Base-by-base conservation (phyloP, 2,797 vertebrate genomes). In the Macrochelys suwanniensis region DNA sequence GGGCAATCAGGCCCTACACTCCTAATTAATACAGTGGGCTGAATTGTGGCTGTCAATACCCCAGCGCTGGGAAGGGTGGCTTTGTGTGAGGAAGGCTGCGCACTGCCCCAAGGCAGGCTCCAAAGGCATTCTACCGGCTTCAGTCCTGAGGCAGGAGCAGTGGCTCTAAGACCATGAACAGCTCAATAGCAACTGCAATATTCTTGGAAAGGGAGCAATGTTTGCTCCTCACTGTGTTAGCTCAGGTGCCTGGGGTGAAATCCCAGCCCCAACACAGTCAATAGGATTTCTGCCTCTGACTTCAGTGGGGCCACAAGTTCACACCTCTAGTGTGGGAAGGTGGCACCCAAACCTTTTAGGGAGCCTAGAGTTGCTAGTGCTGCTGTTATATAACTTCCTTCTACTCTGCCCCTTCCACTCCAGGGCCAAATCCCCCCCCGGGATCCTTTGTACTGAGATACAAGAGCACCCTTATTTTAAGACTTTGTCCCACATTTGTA, bases 1-100 rank as follows among this genome's bases (percentile, higher is more conserved):
- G 31, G 23, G 23, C 1, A 71, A 81, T 81, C 2, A 6, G 31
- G 8, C 78, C 31, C 50, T 17, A 23, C 21, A 25, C 4, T 82
- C 12, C 23, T 76, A 9, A 6, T 19, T 37, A n/a, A 59, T 45
- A 25, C 16, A 54, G 19, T 0, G 0, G 6, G 33, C 11, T 56
- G 88, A 57, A 23, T 2, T 47, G 71, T 28, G 19, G 9, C 71
- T 83, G 6, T 71, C 21, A 2, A 42, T 19, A 28, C 15, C 2
- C 3, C 47, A 3, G 1, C 33, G 7, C 25, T 7, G 47, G 82
- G 61, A 54, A 82, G 80, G 5, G 10, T 31, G 54, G 54, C 28
- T 25, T 19, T 5, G 19, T 33, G 31, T n/a, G 3, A 4, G 80
- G 15, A 31, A 74, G 54, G 28, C 23, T 17, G 82, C 3, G 51